phyloP scores from a whole-genome alignment of 2,797 vertebrate genomes.

The Momotus momota region DNA sequence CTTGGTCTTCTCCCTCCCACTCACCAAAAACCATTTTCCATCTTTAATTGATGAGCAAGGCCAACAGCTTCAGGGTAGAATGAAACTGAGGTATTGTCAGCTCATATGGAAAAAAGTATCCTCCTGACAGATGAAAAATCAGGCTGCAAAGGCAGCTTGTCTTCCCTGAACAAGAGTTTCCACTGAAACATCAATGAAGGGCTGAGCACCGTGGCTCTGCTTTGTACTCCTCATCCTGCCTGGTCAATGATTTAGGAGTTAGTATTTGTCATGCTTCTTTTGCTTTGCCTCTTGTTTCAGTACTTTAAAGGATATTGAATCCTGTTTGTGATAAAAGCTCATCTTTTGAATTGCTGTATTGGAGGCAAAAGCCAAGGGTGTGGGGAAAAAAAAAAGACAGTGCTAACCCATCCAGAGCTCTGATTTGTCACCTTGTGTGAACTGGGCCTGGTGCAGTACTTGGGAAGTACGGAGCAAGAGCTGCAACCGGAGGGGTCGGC shows the following conservation, averaged over 20 bases:
- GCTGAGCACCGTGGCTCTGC: neutral
- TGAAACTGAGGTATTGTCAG: neutral
- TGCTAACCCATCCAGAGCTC: neutral
- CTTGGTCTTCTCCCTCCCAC: neutral
- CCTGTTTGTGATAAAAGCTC: neutral
- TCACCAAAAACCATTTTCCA: neutral
- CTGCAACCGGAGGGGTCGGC: neutral
- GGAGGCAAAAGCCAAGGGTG: neutral
- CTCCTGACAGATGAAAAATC: neutral
- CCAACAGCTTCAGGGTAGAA: neutral
- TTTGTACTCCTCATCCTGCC: neutral
- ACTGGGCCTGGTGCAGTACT: neutral
- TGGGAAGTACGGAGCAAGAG: neutral
- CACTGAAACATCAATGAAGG: neutral
- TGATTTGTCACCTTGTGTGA: neutral
- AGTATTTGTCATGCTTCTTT: neutral
- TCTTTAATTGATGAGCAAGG: neutral
- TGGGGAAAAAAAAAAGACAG: neutral
- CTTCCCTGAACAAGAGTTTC: neutral
- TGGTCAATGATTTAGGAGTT: neutral
- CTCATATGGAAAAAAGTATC: neutral
- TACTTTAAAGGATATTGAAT: neutral
- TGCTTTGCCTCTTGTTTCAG: neutral
- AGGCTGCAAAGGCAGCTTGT: neutral
- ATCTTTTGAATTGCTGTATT: neutral